Percentiles rank a stretch among this genome's conserved stretches.
Evolutionary conservation across 64 coral and sea anemone species (phyloP).

Genomic region (Porites lutea): DNA sequence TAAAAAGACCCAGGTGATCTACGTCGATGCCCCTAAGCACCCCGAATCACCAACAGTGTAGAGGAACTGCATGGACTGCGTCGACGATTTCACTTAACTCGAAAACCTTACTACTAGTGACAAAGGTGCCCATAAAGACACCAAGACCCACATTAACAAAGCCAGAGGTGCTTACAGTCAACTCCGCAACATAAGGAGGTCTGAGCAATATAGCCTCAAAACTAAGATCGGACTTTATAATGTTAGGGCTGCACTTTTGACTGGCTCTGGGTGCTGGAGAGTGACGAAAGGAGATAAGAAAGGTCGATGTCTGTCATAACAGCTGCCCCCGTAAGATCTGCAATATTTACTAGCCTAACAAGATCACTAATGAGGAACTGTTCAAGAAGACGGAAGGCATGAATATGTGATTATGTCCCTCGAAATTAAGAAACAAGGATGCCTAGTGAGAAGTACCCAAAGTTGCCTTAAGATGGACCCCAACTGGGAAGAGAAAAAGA

Average conservation of each 20-base stretch:
- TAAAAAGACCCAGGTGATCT: slow-evolving; percentile 31
- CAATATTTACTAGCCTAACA: background rate
- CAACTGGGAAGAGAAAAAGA: too few relatives aligned
- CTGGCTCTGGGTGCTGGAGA: slow-evolving; percentile 43
- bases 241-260: background rate
- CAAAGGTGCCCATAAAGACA: slow-evolving; percentile 25
- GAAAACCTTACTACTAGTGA: slow-evolving; percentile 17
- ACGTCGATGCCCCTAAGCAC: background rate
- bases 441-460: too few relatives aligned
- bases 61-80: slow-evolving; percentile 11
- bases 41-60: slow-evolving; percentile 14
- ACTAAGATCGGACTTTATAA: too few relatives aligned
- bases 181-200: slow-evolving; percentile 34
- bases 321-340: slow-evolving; percentile 22
- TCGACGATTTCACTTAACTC: slow-evolving; percentile 26
- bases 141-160: slow-evolving; percentile 10
- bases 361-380: slow-evolving; percentile 47
- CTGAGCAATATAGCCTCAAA: background rate
- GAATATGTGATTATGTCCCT: too few relatives aligned
- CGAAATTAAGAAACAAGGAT: too few relatives aligned
- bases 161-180: background rate
- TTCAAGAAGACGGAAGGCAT: slow-evolving; percentile 48
- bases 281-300: slow-evolving; percentile 13
- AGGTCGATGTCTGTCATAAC: background rate
- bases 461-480: too few relatives aligned